phyloP scores from a whole-genome alignment of 2,113 vertebrate species.

The Carollia perspicillata region DNA sequence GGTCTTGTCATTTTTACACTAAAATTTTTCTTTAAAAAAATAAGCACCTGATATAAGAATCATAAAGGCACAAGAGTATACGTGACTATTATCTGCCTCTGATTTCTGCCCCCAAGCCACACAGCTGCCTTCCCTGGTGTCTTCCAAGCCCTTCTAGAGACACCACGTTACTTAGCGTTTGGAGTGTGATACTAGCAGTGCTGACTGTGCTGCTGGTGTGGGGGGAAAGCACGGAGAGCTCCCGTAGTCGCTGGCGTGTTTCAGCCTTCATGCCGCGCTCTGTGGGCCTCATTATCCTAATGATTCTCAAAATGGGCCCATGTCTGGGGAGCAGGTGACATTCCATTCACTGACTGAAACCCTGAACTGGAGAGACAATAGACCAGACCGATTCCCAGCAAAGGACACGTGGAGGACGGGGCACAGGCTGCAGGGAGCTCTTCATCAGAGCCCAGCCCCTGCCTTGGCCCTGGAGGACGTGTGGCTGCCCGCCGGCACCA shows the following conservation, averaged over 20 bases:
- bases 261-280: background rate
- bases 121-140: background rate
- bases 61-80: background rate
- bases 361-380: background rate
- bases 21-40: background rate
- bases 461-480: background rate
- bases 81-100: background rate
- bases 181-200: background rate
- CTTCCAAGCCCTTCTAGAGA: background rate
- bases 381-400: background rate
- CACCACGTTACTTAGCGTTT: background rate
- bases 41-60: background rate
- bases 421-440: background rate
- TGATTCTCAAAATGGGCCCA: background rate
- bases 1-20: background rate
- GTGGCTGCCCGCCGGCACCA: background rate
- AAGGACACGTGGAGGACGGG: background rate
- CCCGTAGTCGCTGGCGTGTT: accelerated
- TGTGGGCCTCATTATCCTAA: background rate
- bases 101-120: background rate
- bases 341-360: background rate
- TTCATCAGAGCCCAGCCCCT: too few relatives aligned
- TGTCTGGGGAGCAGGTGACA: background rate
- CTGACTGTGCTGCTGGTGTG: background rate
- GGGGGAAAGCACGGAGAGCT: background rate